These are phyloP conservation scores for Dusona sp. DNA, from an alignment of 2,888 invertebrate species.

Conservation along the genomic window DNA sequence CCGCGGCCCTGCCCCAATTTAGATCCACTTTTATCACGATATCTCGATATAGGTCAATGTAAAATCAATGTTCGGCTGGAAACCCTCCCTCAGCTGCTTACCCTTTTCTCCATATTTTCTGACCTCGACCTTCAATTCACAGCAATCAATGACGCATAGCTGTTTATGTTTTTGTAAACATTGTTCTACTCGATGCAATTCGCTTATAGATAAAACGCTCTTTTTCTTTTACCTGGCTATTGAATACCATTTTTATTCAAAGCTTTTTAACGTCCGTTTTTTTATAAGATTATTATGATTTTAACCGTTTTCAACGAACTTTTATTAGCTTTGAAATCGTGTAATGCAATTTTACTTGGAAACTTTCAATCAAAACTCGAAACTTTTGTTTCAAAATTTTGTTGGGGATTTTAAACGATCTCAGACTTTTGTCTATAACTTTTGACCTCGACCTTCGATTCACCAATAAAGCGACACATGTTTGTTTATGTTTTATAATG, in stretches of 20 bases:
- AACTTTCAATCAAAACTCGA: not conserved
- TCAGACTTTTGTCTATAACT: not conserved
- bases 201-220: not conserved
- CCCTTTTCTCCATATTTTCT: not conserved
- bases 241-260: not conserved
- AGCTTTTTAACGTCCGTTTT: not conserved
- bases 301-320: not conserved
- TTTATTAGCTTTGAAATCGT: not conserved
- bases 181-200: not conserved
- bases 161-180: constrained; percentile 8
- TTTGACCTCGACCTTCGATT: not conserved
- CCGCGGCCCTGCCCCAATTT: constrained; percentile 82
- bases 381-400: not conserved
- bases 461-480: not conserved
- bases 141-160: not conserved
- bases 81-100: constrained; percentile 37
- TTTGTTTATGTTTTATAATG: not conserved
- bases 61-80: constrained; percentile 70
- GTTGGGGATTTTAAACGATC: not conserved
- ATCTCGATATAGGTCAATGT: constrained; percentile 75
- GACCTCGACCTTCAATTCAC: constrained; percentile 37
- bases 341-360: not conserved
- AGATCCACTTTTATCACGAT: constrained; percentile 71
- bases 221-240: not conserved
- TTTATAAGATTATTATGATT: not conserved